Evolutionary conservation across 1,140 invertebrate genomes (phyloP).

Genomic region (Polypedilum pembai): DNA sequence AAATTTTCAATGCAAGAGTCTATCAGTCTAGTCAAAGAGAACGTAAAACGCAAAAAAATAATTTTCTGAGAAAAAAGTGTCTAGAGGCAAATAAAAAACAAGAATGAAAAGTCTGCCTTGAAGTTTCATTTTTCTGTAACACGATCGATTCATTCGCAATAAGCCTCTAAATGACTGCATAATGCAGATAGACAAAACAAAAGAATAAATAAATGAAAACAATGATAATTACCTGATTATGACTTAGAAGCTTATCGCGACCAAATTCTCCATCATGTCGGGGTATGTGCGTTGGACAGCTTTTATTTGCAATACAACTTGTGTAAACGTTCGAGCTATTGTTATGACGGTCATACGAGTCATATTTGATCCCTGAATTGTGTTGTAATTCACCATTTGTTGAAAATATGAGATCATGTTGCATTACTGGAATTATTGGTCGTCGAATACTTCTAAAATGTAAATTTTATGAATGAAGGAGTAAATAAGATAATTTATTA

Average conservation of each 20-base stretch:
- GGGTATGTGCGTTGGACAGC: slow-evolving; percentile 9
- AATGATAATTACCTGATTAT: neutral
- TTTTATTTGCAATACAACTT: neutral
- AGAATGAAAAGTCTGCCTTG: too few species aligned
- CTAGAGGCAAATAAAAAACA: too few species aligned
- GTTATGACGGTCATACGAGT: neutral
- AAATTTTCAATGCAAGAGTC: too few species aligned
- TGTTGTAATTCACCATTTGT: neutral
- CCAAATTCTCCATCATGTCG: slow-evolving; percentile 17
- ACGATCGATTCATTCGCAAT: too few species aligned
- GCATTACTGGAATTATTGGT: neutral
- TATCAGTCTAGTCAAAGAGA: too few species aligned
- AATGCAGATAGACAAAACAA: neutral
- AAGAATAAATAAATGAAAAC: neutral
- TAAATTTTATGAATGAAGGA: neutral
- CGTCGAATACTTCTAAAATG: slow-evolving; percentile 18
- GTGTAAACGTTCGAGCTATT: neutral
- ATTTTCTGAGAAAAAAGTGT: too few species aligned
- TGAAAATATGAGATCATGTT: slow-evolving; percentile 23
- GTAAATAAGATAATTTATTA: neutral
- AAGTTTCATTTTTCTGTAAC: too few species aligned
- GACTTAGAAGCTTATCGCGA: slow-evolving; percentile 9
- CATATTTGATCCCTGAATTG: neutral
- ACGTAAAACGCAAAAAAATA: too few species aligned
- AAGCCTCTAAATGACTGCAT: neutral